Conservation (phyloP, 2,888 invertebrate genomes). For the Polydrusus pterygomalis region DNA sequence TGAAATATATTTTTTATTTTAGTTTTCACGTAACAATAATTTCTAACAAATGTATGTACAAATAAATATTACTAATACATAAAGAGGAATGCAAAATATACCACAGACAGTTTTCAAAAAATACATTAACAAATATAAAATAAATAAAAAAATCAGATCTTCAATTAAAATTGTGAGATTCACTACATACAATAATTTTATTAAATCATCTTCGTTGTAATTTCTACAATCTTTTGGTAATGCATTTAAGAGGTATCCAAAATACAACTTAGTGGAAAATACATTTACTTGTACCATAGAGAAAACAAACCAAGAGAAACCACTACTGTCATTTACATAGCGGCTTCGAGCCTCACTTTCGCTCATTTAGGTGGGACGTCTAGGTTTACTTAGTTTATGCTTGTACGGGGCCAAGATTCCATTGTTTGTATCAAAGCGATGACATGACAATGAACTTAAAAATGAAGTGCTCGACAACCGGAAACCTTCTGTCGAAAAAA, state of each 20-base stretch:
- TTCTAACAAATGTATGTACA: constrained; percentile 9
- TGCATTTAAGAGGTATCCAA: constrained; percentile 13
- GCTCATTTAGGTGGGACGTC: too few relatives aligned
- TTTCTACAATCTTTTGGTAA: constrained; percentile 23
- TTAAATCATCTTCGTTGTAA: constrained; percentile 12
- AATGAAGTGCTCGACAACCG: not conserved
- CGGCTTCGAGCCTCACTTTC: too few relatives aligned
- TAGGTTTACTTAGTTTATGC: too few relatives aligned
- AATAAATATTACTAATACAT: constrained; percentile 19
- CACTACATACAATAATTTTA: constrained; percentile 3
- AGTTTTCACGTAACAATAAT: constrained; percentile 9
- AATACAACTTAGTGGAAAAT: constrained; percentile 17
- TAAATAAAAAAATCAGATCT: constrained; percentile 17
- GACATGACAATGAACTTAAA: too few relatives aligned
- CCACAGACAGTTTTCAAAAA: constrained; percentile 17
- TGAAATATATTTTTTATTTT: not conserved
- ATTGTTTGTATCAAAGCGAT: too few relatives aligned
- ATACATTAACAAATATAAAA: not conserved
- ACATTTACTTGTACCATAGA: not conserved
- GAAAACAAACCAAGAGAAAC: too few relatives aligned
- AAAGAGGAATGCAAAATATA: constrained; percentile 24
- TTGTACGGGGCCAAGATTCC: too few relatives aligned
- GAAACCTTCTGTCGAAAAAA: not conserved
- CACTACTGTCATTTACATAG: too few relatives aligned
- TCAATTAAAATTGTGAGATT: constrained; percentile 13